These are phyloP conservation scores for Enoplosus armatus DNA, from an alignment of 2,797 vertebrate species.

Conservation along the genomic window DNA sequence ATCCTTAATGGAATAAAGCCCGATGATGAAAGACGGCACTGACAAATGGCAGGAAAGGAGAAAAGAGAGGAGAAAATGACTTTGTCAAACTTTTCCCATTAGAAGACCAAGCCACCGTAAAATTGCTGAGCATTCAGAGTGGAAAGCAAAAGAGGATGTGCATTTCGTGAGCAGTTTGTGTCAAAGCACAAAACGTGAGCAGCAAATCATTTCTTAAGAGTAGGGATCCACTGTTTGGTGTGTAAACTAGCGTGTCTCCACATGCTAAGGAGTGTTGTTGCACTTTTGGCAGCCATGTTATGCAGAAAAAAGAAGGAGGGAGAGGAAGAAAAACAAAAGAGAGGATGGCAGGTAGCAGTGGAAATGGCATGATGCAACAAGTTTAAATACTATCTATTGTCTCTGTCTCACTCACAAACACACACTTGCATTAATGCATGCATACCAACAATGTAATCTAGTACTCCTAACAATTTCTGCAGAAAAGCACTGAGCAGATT, in stretches of 20 bases:
- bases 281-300: constrained; percentile 8
- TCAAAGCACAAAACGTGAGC: neutral
- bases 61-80: constrained; percentile 25
- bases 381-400: constrained; percentile 18
- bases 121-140: constrained; percentile 36
- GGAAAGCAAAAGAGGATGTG: neutral
- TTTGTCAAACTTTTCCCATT: constrained; percentile 66
- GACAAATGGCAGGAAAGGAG: constrained; percentile 25
- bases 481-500: neutral
- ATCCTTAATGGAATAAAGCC: constrained; percentile 50
- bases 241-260: constrained; percentile 42
- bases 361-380: constrained; percentile 64
- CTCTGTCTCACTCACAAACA: neutral
- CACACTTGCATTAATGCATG: neutral
- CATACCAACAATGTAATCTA: neutral
- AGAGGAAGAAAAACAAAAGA: neutral
- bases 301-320: neutral
- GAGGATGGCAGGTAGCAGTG: neutral
- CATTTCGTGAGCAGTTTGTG: constrained; percentile 17
- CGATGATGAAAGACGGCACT: constrained; percentile 10
- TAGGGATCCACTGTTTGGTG: neutral
- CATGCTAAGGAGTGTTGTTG: constrained; percentile 33
- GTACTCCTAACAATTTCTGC: neutral
- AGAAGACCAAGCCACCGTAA: constrained; percentile 42
- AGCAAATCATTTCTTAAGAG: neutral